These are phyloP conservation scores for Alviniconcha marisindica DNA, from an alignment of 1,140 invertebrate genomes.

Conservation along the genomic window DNA sequence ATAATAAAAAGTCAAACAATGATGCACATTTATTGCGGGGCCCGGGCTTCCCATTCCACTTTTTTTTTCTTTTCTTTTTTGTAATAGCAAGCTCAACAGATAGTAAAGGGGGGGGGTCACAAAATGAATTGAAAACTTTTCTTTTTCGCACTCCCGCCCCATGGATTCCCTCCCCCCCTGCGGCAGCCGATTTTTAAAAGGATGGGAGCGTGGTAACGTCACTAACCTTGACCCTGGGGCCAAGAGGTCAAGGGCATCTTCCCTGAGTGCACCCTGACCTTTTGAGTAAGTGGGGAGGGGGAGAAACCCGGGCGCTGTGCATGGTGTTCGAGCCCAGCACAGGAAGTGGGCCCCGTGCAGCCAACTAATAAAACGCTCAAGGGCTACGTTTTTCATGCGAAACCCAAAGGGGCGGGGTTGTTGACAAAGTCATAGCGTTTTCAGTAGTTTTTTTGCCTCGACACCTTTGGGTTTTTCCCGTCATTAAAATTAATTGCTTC, in stretches of 20 bases:
- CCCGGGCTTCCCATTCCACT: no score
- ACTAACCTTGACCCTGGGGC: constrained; percentile 11
- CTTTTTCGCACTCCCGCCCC: background rate
- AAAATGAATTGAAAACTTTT: background rate
- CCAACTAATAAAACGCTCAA: background rate
- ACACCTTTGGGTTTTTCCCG: no score
- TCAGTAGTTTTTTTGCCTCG: no score
- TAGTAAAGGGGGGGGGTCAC: background rate
- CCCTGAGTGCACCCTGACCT: background rate
- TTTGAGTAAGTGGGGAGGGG: background rate
- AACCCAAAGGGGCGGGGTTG: background rate
- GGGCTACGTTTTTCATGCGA: background rate
- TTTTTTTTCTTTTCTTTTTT: no score
- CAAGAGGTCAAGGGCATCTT: background rate
- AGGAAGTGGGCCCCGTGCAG: background rate
- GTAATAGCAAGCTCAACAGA: background rate
- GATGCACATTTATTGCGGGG: no score
- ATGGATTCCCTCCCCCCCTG: constrained; percentile 24
- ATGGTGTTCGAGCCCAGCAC: background rate
- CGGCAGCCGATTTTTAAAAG: background rate
- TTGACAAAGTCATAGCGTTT: background rate
- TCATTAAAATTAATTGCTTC: no score
- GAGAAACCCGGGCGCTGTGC: constrained; percentile 34
- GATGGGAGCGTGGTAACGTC: constrained; percentile 25
- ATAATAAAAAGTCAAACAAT: no score